Evolutionary conservation across 2,797 vertebrate species (phyloP).

Genomic region (Eremophila alpestris): DNA sequence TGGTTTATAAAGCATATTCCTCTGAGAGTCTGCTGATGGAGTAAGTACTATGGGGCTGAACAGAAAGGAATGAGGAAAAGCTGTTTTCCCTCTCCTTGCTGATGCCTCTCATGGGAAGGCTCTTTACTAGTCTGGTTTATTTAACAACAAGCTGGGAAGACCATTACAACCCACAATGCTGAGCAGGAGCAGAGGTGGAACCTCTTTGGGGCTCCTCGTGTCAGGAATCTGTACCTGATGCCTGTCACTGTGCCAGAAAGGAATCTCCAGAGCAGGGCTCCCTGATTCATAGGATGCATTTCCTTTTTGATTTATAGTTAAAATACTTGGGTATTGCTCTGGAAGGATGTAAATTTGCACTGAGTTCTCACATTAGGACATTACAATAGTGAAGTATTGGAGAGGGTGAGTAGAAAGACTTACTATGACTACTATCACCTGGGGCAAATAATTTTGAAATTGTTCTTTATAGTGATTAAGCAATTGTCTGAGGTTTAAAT

Average conservation of each 20-base stretch:
- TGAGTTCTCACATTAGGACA: background rate
- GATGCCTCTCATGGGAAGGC: background rate
- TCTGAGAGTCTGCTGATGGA: background rate
- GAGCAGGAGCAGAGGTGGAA: background rate
- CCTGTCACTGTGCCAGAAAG: background rate
- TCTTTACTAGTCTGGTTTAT: background rate
- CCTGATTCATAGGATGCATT: background rate
- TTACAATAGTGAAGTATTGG: background rate
- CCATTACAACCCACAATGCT: background rate
- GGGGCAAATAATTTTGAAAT: constrained; percentile 29
- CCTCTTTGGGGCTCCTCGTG: background rate
- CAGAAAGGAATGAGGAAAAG: background rate
- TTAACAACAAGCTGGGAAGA: background rate
- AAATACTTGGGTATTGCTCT: background rate
- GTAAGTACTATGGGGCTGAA: background rate
- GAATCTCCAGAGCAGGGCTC: background rate
- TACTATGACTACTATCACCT: background rate
- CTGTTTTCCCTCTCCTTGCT: background rate
- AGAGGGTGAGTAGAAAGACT: background rate
- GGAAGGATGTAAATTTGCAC: background rate
- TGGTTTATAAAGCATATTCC: background rate
- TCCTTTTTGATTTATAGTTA: background rate
- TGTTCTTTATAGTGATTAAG: constrained; percentile 30
- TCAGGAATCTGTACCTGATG: background rate
- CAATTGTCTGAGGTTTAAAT: constrained; percentile 37